Conservation (phyloP, 2,888 invertebrate species). For the Pandemis corylana region DNA sequence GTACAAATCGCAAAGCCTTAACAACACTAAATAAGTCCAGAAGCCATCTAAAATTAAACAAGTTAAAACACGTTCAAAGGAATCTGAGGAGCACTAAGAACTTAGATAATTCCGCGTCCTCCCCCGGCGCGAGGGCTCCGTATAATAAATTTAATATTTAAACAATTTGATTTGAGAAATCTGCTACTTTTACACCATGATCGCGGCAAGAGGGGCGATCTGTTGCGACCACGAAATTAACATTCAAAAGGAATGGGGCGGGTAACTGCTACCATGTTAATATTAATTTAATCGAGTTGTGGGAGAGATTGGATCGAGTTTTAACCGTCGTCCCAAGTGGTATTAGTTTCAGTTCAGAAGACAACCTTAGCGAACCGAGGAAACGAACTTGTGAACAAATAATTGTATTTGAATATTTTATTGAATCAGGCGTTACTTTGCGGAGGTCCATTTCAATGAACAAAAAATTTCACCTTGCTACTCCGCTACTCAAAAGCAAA, state of each 20-base stretch:
- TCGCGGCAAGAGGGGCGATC: constrained; percentile 25
- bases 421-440: no score
- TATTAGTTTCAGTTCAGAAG: no score
- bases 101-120: background rate
- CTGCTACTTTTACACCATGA: constrained; percentile 32
- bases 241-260: constrained; percentile 36
- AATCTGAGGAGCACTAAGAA: constrained; percentile 5
- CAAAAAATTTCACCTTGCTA: no score
- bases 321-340: background rate
- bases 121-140: constrained; percentile 6
- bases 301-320: constrained; percentile 9
- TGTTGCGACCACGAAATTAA: constrained; percentile 33
- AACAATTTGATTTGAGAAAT: constrained; percentile 39
- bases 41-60: background rate
- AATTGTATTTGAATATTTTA: no score
- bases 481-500: no score
- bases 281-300: background rate
- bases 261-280: constrained; percentile 19
- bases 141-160: constrained; percentile 33
- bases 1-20: background rate
- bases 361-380: no score
- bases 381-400: no score
- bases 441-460: no score
- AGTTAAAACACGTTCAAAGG: constrained; percentile 1
- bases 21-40: background rate